Percentiles rank a stretch among this genome's conserved stretches.
phyloP scores from a whole-genome alignment of 2,888 invertebrate genomes.

The Hedya salicella region DNA sequence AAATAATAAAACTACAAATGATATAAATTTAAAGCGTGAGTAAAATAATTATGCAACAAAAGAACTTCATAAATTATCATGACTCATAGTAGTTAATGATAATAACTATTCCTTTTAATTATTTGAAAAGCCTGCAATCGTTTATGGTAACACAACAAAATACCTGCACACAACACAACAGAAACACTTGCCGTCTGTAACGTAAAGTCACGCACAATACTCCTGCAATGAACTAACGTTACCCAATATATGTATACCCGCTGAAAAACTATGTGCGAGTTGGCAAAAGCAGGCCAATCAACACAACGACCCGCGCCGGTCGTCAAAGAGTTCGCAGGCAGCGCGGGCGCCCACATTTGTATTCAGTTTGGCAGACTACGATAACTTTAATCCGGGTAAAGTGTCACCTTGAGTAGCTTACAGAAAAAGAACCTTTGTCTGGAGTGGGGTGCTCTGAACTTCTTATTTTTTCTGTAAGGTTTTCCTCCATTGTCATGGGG shows the following conservation, averaged over 20 bases:
- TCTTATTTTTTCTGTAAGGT: constrained; percentile 78
- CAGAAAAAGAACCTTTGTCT: constrained; percentile 80
- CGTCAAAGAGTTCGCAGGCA: constrained; percentile 45
- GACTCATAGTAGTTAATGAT: too few relatives aligned
- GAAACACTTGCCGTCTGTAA: too few relatives aligned
- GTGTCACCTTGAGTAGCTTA: constrained; percentile 83
- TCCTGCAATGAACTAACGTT: too few relatives aligned
- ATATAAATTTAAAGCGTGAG: too few relatives aligned
- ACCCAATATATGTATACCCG: background rate
- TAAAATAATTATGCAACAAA: too few relatives aligned
- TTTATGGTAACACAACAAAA: too few relatives aligned
- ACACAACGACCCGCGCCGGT: constrained; percentile 42
- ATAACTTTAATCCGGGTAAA: constrained; percentile 84
- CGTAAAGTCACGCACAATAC: too few relatives aligned
- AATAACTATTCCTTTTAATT: too few relatives aligned
- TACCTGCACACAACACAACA: too few relatives aligned
- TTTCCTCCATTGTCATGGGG: constrained; percentile 71
- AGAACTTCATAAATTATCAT: too few relatives aligned
- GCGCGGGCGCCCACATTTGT: constrained; percentile 71
- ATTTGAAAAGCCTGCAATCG: too few relatives aligned
- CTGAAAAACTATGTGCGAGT: constrained; percentile 7
- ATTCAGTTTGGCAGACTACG: constrained; percentile 82
- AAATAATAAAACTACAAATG: too few relatives aligned
- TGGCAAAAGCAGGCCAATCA: constrained; percentile 52
- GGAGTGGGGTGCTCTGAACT: constrained; percentile 74